Evolutionary conservation across 2,888 invertebrate genomes (phyloP), one percentile per base, ranked within the genome.

Genomic region (Amphipyra tragopoginis): DNA sequence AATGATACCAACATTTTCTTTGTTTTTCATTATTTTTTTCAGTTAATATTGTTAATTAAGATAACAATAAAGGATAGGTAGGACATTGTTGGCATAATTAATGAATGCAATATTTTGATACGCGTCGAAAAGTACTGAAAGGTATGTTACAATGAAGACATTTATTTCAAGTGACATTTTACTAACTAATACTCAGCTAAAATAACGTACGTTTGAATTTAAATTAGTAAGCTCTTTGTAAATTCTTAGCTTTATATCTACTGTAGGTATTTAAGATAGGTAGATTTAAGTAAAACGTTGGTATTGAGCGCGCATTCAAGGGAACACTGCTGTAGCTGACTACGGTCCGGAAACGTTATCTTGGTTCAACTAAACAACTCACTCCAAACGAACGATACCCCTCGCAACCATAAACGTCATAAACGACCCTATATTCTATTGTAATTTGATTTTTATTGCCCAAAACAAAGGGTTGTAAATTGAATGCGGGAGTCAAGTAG

Each of bases 361-460:
- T 90, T 85, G 83, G 84, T 85, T 83, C 85, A 90, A 89, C 91
- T 90, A 91, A 91, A 92, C 91, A 92, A 91, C 91, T 92, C 88
- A 91, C 90, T 91, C 85, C 78, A 76, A 86, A 82, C 84, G 80
- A 86, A 81, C 65, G 71, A 75, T 74, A 76, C 68, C 65, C 56
- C 75, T 66, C 63, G 26, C 52, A 63, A 56, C 56, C 60, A 63
- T 78, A 76, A 80, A 65, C 61, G 68, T 65, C 80, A 38, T 65
- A 82, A 82, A 56, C 43, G 49, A 44, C 40, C 40, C 26, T 34
- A 40, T 14, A 14, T 9, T 9, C 36, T 61, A 70, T n/a, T 21
- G 42, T 43, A 85, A 81, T 72, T 56, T 77, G 42, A 56, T 60
- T 80, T 74, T 65, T 87, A 79, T 63, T 4, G 0, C 11, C 1